These are phyloP conservation scores for Rhyacichthys aspro DNA, from an alignment of 2,797 vertebrate species.

Conservation along the genomic window DNA sequence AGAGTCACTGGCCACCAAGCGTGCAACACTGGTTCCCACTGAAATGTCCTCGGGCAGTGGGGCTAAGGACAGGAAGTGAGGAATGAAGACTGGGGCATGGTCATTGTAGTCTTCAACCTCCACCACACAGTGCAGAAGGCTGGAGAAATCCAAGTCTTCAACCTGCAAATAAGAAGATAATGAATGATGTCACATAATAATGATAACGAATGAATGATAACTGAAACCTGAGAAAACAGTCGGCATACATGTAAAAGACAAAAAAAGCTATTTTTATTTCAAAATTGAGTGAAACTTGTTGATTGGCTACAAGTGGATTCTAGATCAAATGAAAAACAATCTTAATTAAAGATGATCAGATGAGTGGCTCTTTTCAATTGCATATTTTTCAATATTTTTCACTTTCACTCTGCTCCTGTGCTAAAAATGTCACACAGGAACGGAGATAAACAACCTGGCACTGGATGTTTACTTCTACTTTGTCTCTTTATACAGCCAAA, in stretches of 20 bases:
- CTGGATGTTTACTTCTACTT: not conserved
- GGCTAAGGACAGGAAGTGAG: constrained; percentile 79
- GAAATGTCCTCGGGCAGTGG: constrained; percentile 83
- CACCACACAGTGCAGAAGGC: constrained; percentile 82
- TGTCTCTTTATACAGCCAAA: not conserved
- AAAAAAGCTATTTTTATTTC: too few relatives aligned
- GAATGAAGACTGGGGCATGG: constrained; percentile 87
- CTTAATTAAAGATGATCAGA: not conserved
- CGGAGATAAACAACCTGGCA: not conserved
- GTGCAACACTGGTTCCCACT: constrained; percentile 83
- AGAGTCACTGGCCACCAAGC: constrained; percentile 84
- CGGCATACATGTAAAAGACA: too few relatives aligned
- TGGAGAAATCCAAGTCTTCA: constrained; percentile 88
- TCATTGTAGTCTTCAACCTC: constrained; percentile 91
- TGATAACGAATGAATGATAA: too few relatives aligned
- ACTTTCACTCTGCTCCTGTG: not conserved
- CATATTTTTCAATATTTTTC: not conserved
- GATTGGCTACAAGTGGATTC: too few relatives aligned
- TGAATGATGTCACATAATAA: too few relatives aligned
- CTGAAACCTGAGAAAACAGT: too few relatives aligned
- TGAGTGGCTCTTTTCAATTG: not conserved
- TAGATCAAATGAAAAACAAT: too few relatives aligned
- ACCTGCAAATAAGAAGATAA: constrained; percentile 61
- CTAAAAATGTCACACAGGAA: not conserved
- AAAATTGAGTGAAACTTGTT: too few relatives aligned